Evolutionary conservation across 2,113 vertebrate species (phyloP), one percentile per base, ranked within the genome.

Genomic region (Baryphthengus martii): DNA sequence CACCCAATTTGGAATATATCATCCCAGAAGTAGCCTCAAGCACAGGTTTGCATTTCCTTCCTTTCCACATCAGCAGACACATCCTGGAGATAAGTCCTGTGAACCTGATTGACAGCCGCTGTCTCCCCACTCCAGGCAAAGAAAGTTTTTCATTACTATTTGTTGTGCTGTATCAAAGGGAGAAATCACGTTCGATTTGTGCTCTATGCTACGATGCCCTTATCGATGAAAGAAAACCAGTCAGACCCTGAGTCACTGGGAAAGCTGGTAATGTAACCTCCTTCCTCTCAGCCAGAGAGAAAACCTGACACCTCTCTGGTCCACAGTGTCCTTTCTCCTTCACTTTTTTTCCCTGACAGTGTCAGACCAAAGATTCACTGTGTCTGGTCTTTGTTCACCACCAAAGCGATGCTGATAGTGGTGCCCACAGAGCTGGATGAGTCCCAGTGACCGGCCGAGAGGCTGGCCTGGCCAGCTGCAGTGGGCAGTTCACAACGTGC

Each of bases 401-500:
- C 39, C 56, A n/a, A 56, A 80, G 55, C 4, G 1, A 23, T 7
- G 39, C 49, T 35, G 28, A 1, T 2, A 18, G 42, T 23, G 8
- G 17, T 13, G 37, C 17, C 47, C 20, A 1, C 23, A 3, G 71
- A 55, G 75, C 66, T 66, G 74, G 40, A 7, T 21, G 63, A 42
- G 80, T 45, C 44, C 53, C 72, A 47, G 72, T 37, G 47, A 42
- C 47, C 37, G 26, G 52, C 29, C 5, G 3, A 66, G 26, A 53
- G 26, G 20, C 3, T 68, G 81, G 33, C 79, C 55, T 47, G 4
- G 29, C 58, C 52, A 71, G 55, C 63, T 77, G 61, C 71, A 63
- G 29, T 0, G 17, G 28, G 35, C 35, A 73, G 72, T 52, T 78
- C 62, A 2, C 0, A 6, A 42, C 0, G 0, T 58, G 63, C 55